Evolutionary conservation across 1,140 invertebrate species (phyloP).

Genomic region (Penaeus chinensis): DNA sequence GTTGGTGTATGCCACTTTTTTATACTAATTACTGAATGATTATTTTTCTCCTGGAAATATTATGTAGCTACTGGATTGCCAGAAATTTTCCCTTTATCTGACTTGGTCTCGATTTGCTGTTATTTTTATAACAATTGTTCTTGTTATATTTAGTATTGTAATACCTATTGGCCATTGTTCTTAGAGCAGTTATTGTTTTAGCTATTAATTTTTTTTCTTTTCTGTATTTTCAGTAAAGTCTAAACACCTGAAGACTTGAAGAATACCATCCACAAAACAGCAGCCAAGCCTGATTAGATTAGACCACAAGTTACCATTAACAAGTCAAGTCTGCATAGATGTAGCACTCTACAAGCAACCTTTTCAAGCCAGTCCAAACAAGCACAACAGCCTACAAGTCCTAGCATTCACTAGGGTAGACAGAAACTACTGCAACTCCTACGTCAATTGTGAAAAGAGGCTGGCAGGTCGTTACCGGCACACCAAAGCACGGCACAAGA

Average conservation of each 20-base stretch:
- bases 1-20: too few relatives aligned
- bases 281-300: conserved; percentile 49
- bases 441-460: conserved; percentile 15
- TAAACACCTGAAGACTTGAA: conserved; percentile 60
- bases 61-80: too few relatives aligned
- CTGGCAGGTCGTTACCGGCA: conserved; percentile 75
- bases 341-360: conserved; percentile 47
- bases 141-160: too few relatives aligned
- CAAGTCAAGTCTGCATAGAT: conserved; percentile 48
- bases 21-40: too few relatives aligned
- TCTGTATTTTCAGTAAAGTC: conserved; percentile 73
- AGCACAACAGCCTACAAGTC: conserved; percentile 48
- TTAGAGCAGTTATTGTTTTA: too few relatives aligned
- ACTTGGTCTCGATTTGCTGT: too few relatives aligned
- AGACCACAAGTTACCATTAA: conserved; percentile 46
- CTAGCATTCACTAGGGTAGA: conserved; percentile 28
- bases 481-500: conserved; percentile 76
- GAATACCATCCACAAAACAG: conserved; percentile 53
- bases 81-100: too few relatives aligned
- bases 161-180: too few relatives aligned
- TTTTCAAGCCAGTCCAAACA: conserved; percentile 43
- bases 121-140: too few relatives aligned
- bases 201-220: conserved; percentile 71
- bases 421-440: conserved; percentile 10
- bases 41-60: too few relatives aligned